phyloP scores from a whole-genome alignment of 2,113 vertebrate genomes.

The Etheostoma cragini region DNA sequence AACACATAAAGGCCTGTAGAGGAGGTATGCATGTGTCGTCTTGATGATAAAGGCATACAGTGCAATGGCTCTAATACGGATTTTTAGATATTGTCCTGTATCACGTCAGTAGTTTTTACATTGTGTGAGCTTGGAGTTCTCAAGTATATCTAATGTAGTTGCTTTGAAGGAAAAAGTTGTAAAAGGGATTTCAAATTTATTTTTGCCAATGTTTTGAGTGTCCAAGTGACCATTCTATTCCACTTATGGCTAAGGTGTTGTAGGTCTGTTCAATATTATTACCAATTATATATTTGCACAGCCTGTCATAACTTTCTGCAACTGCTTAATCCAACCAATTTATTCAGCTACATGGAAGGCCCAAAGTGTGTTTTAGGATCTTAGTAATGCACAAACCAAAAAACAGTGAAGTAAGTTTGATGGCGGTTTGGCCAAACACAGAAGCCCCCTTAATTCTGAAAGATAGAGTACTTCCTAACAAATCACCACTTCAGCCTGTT shows the following conservation, averaged over 20 bases:
- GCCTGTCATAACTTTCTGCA: neutral
- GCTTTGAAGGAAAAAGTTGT: too few species aligned
- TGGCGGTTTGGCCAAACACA: neutral
- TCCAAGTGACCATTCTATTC: neutral
- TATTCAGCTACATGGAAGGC: neutral
- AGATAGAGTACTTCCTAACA: neutral
- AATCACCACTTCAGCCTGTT: neutral
- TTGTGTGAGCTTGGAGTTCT: neutral
- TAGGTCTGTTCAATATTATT: neutral
- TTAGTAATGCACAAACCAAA: neutral
- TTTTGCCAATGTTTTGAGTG: too few species aligned
- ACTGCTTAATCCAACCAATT: neutral
- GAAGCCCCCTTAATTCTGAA: neutral
- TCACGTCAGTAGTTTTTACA: too few species aligned
- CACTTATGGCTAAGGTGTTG: neutral
- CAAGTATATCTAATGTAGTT: too few species aligned
- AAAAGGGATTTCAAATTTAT: too few species aligned
- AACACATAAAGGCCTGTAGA: neutral
- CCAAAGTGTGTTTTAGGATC: neutral
- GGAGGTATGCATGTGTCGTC: neutral
- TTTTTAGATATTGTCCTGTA: neutral
- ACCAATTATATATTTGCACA: neutral
- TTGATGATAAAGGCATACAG: neutral
- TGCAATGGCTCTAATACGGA: neutral
- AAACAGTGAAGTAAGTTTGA: neutral